Conservation (phyloP, 2,113 vertebrate species). For the Polyodon spathula region DNA sequence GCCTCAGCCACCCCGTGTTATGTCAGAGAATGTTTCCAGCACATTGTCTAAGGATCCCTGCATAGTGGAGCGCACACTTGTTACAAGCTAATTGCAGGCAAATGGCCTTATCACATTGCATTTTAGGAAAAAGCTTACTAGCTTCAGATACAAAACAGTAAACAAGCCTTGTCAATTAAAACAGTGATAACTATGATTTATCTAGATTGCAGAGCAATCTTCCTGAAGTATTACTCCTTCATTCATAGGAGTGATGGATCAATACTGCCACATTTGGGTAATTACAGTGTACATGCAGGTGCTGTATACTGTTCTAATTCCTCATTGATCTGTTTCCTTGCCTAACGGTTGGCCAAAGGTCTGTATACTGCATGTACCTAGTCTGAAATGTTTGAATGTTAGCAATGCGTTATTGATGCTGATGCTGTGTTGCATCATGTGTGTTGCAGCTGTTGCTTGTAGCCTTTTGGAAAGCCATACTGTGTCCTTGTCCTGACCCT, state of each 20-base stretch:
- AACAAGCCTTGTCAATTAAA: constrained; percentile 10
- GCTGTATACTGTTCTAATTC: not conserved
- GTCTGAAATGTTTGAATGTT: no score
- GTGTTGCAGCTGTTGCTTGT: no score
- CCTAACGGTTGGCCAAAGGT: no score
- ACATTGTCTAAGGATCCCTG: no score
- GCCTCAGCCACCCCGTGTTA: no score
- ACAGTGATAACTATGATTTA: constrained; percentile 28
- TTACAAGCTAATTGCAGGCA: not conserved
- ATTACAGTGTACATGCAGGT: constrained; percentile 41
- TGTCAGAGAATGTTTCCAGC: no score
- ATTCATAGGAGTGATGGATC: constrained; percentile 40
- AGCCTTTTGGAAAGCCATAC: no score
- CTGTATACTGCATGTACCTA: no score
- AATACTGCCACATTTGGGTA: constrained; percentile 55
- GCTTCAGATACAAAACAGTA: constrained; percentile 15
- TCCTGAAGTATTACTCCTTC: constrained; percentile 14
- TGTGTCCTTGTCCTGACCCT: no score
- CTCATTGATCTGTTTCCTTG: not conserved
- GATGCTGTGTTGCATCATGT: no score
- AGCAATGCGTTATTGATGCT: no score
- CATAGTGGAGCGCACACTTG: no score
- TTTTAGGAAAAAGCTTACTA: not conserved
- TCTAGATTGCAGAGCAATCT: constrained; percentile 23
- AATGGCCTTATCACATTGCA: not conserved